These are phyloP conservation scores for Cheilinus undulatus DNA, from an alignment of 2,113 vertebrate genomes.

Conservation along the genomic window DNA sequence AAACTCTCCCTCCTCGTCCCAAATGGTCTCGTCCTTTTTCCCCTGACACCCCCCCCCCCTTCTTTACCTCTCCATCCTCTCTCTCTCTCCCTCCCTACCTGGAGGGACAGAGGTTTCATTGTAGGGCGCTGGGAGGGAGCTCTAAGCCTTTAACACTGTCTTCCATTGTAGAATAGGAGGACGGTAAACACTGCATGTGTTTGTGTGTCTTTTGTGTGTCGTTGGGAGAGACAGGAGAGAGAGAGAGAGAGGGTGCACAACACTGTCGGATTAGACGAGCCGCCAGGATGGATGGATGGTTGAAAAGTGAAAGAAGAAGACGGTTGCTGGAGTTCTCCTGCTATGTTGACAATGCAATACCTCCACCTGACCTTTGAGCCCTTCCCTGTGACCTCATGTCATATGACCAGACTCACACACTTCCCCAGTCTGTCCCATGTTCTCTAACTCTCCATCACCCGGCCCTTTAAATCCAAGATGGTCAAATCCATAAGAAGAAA, in stretches of 20 bases:
- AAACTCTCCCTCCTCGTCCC: conserved; percentile 71
- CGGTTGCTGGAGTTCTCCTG: conserved; percentile 46
- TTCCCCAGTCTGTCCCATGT: background rate
- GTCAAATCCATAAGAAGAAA: conserved; percentile 53
- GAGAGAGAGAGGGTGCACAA: conserved; percentile 7
- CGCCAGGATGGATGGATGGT: conserved; percentile 37
- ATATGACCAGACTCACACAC: conserved; percentile 67
- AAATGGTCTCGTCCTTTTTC: conserved; percentile 64
- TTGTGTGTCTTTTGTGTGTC: conserved; percentile 12
- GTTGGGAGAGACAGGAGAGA: background rate
- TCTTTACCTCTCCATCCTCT: background rate
- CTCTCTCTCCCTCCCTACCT: conserved; percentile 64
- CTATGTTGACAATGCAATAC: conserved; percentile 68
- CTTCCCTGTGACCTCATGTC: conserved; percentile 74
- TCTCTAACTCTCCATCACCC: conserved; percentile 21
- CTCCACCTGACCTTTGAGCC: conserved; percentile 69
- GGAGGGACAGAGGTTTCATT: conserved; percentile 78
- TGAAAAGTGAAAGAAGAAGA: conserved; percentile 11
- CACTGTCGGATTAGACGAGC: conserved; percentile 44
- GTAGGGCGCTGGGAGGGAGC: conserved; percentile 57
- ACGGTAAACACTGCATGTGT: conserved; percentile 32
- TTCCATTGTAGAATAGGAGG: conserved; percentile 65
- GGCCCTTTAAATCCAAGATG: conserved; percentile 11
- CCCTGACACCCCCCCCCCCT: conserved; percentile 17
- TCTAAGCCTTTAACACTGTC: conserved; percentile 70